phyloP scores from a whole-genome alignment of 1,140 invertebrate species.

The Heterodera schachtii region DNA sequence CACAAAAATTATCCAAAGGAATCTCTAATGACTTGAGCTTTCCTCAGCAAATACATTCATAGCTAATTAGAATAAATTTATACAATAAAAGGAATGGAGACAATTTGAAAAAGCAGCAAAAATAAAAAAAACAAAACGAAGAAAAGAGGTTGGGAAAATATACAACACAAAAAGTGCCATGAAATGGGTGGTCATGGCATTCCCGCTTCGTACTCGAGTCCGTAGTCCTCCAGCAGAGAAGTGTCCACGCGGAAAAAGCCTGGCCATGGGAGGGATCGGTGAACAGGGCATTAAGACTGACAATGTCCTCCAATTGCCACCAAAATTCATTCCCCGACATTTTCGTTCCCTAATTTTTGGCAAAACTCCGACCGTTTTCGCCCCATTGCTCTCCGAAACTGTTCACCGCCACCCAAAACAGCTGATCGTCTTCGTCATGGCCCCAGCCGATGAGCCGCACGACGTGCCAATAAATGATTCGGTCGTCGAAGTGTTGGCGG shows the following conservation, averaged over 20 bases:
- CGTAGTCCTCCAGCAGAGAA: slow-evolving; percentile 46
- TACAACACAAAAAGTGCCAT: neutral
- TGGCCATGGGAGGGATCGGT: no score
- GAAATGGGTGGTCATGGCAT: neutral
- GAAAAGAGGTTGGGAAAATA: neutral
- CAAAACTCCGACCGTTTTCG: slow-evolving; percentile 65
- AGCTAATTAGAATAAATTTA: no score
- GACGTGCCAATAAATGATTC: slow-evolving; percentile 65
- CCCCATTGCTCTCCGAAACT: slow-evolving; percentile 63
- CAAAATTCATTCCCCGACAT: no score
- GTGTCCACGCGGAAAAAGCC: slow-evolving; percentile 63
- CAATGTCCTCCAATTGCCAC: no score
- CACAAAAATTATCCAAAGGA: no score
- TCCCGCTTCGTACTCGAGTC: slow-evolving; percentile 1
- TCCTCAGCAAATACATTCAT: no score
- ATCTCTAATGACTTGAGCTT: no score
- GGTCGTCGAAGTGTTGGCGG: slow-evolving; percentile 53
- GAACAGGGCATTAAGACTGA: no score
- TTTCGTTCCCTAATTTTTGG: no score
- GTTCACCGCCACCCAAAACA: slow-evolving; percentile 62
- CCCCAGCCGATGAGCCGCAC: slow-evolving; percentile 64
- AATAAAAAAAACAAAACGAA: neutral
- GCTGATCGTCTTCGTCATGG: slow-evolving; percentile 52
- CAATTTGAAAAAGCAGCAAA: no score
- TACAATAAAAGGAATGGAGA: no score